Evolutionary conservation across 2,797 vertebrate genomes (phyloP).

Genomic region (Diplodus sargus): DNA sequence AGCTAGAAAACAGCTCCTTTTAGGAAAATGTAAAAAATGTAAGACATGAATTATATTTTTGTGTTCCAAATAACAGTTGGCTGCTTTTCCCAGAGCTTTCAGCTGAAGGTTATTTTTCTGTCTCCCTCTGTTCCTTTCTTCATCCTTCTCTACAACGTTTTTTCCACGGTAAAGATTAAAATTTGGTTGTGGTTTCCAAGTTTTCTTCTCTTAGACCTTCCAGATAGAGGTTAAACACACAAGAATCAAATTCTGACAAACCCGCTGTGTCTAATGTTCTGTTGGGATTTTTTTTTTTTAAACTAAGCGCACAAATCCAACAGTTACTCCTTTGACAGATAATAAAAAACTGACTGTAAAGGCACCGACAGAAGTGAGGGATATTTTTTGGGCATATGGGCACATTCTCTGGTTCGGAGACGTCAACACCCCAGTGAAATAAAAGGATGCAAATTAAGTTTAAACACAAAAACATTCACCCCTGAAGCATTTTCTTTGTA

Average conservation of each 20-base stretch:
- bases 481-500: conserved; percentile 37
- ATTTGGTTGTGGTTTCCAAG: not conserved
- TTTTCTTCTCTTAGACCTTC: conserved; percentile 40
- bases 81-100: not conserved
- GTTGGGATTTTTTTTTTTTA: conserved; percentile 30
- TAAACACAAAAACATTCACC: conserved; percentile 50
- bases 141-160: no score
- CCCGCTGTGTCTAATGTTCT: conserved; percentile 23
- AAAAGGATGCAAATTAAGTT: conserved; percentile 53
- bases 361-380: conserved; percentile 36
- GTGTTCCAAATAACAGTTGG: not conserved
- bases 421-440: conserved; percentile 55
- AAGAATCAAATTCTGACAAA: conserved; percentile 41
- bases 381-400: conserved; percentile 38
- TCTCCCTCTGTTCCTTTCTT: not conserved
- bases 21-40: not conserved
- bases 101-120: not conserved
- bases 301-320: conserved; percentile 40
- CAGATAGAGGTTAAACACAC: conserved; percentile 47
- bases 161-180: not conserved
- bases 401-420: conserved; percentile 46
- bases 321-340: conserved; percentile 51
- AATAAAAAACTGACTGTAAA: conserved; percentile 54
- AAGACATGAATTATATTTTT: not conserved
- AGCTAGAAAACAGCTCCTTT: not conserved